A percentile compares a stretch with the other conserved stretches of the same genome.
Evolutionary conservation across 2,888 invertebrate species (phyloP).

Genomic region (Pristionchus mayeri): DNA sequence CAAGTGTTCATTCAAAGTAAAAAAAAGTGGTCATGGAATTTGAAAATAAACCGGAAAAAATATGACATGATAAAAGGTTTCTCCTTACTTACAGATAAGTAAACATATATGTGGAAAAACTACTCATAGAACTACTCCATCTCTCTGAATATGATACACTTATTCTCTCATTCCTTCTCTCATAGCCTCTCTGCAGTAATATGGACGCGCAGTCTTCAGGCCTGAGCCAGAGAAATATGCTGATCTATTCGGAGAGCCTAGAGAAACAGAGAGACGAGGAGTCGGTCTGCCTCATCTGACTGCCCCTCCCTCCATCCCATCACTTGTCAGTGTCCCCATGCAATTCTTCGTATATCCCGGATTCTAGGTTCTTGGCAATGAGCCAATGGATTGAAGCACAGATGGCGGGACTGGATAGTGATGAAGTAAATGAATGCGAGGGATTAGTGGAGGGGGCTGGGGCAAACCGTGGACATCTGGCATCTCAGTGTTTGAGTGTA

Average conservation of each 20-base stretch:
- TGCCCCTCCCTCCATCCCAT: not conserved
- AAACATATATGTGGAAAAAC: no score
- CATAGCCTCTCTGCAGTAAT: conserved; percentile 4
- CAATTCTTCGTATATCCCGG: not conserved
- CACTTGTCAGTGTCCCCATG: conserved; percentile 1
- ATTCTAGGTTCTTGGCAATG: not conserved
- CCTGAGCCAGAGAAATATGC: conserved; percentile 3
- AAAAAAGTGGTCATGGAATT: no score
- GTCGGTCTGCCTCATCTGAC: conserved; percentile 23
- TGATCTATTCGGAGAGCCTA: not conserved
- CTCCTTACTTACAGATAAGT: no score
- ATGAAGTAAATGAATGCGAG: conserved; percentile 28
- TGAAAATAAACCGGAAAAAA: no score
- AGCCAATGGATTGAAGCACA: not conserved
- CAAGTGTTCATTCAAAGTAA: no score
- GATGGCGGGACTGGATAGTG: conserved; percentile 12
- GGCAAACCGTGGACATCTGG: conserved; percentile 33
- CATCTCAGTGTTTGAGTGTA: conserved; percentile 31
- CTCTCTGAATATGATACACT: not conserved
- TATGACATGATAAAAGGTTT: no score
- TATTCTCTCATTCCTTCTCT: conserved; percentile 6
- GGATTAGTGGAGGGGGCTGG: not conserved
- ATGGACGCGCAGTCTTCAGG: not conserved
- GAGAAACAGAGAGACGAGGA: not conserved
- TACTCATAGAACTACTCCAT: not conserved